phyloP scores from a whole-genome alignment of 2,113 vertebrate genomes.

The Neodon shergylaensis region DNA sequence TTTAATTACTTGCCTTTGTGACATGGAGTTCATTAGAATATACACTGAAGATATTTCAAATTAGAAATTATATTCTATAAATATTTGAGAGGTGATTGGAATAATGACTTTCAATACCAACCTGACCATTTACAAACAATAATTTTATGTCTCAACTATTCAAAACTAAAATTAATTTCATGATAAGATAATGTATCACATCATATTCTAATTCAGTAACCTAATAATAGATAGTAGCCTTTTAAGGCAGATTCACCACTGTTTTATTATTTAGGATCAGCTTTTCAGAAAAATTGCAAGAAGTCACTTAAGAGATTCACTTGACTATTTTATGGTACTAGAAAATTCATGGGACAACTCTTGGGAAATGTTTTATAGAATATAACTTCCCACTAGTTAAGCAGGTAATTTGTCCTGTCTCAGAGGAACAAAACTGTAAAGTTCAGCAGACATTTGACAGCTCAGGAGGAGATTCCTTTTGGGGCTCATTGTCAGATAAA shows the following conservation, averaged over 20 bases:
- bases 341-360: not conserved
- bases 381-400: not conserved
- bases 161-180: slow-evolving; percentile 28
- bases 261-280: not conserved
- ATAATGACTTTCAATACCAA: not conserved
- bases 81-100: slow-evolving; percentile 9
- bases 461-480: not conserved
- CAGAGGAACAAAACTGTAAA: not conserved
- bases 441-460: not conserved
- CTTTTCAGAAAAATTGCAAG: not conserved
- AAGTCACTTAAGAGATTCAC: not conserved
- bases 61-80: not conserved
- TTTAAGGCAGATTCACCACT: not conserved
- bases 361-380: not conserved
- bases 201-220: not conserved
- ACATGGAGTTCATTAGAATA: not conserved
- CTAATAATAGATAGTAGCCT: not conserved
- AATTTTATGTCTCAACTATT: slow-evolving; percentile 31
- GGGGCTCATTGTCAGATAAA: not conserved
- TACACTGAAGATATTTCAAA: not conserved
- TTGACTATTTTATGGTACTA: not conserved
- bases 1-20: not conserved
- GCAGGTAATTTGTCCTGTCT: not conserved
- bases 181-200: not conserved
- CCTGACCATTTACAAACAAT: not conserved